A percentile compares a stretch with the other conserved stretches of the same genome.
phyloP scores from a whole-genome alignment of 2,797 vertebrate genomes.

The Pangasius djambal region DNA sequence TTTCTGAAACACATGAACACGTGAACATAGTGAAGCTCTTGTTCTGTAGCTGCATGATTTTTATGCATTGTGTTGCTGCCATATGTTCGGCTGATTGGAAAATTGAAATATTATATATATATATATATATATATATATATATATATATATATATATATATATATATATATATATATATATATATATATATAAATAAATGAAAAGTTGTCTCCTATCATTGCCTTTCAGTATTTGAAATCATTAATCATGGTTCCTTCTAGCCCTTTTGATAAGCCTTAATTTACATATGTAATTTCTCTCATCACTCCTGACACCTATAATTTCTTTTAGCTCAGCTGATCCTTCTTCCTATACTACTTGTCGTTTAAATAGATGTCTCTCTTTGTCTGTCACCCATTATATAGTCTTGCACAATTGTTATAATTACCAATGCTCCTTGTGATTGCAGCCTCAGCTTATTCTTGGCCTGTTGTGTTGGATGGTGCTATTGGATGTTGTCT shows the following conservation, averaged over 20 bases:
- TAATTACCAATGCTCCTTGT: slow-evolving; percentile 26
- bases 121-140: no score
- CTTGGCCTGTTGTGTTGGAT: slow-evolving; percentile 41
- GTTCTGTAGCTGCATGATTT: not conserved
- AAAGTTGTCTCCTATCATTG: slow-evolving; percentile 22
- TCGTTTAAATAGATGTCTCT: slow-evolving; percentile 14
- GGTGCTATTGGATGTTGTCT: no score
- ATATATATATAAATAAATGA: no score
- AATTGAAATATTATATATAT: no score
- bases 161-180: no score
- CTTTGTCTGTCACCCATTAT: slow-evolving; percentile 8
- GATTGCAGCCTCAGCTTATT: not conserved
- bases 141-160: no score
- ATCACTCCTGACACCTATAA: slow-evolving; percentile 34
- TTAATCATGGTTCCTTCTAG: slow-evolving; percentile 49
- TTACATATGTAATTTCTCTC: slow-evolving; percentile 59
- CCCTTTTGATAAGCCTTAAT: slow-evolving; percentile 59
- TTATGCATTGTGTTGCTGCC: not conserved
- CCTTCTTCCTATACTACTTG: slow-evolving; percentile 19
- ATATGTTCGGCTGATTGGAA: no score
- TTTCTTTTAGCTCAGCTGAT: slow-evolving; percentile 28
- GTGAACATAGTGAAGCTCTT: no score
- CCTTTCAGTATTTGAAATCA: slow-evolving; percentile 52
- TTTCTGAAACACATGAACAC: no score
- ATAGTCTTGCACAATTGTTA: slow-evolving; percentile 19